Percentiles rank a stretch among this genome's conserved stretches.
These are phyloP conservation scores for Leuciscus idus DNA, from an alignment of 2,113 vertebrate genomes.

Conservation along the genomic window DNA sequence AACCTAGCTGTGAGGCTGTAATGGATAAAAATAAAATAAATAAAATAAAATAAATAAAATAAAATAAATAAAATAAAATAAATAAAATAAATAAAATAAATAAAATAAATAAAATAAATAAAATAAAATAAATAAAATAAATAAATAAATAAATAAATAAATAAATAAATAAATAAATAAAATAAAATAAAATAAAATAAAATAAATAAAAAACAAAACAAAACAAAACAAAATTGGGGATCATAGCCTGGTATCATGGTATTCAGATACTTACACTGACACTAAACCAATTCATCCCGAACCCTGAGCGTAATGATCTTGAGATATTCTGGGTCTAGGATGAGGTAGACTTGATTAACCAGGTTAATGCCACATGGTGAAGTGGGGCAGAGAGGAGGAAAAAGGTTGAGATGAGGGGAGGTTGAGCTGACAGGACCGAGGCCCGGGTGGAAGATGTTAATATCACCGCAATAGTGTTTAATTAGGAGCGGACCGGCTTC, in stretches of 20 bases:
- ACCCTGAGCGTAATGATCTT: constrained; percentile 10
- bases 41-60: neutral
- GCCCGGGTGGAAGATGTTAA: constrained; percentile 85
- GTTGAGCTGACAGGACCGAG: constrained; percentile 61
- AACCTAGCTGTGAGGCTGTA: neutral
- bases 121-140: neutral
- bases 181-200: neutral
- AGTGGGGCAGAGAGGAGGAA: constrained; percentile 57
- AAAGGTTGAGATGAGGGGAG: constrained; percentile 50
- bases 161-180: neutral
- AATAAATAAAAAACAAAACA: neutral
- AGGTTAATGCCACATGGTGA: constrained; percentile 63
- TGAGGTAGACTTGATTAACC: constrained; percentile 48
- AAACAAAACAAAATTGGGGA: neutral
- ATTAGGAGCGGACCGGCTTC: constrained; percentile 92
- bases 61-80: neutral
- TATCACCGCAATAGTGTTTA: constrained; percentile 98
- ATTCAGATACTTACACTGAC: constrained; percentile 11
- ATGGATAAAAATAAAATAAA: neutral
- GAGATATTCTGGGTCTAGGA: neutral
- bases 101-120: neutral
- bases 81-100: neutral
- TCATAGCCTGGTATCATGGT: neutral
- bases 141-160: neutral
- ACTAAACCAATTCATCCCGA: constrained; percentile 34